Conservation (phyloP, 37 sponge, comb jelly and placozoan species). For the Ephydatia muelleri region DNA sequence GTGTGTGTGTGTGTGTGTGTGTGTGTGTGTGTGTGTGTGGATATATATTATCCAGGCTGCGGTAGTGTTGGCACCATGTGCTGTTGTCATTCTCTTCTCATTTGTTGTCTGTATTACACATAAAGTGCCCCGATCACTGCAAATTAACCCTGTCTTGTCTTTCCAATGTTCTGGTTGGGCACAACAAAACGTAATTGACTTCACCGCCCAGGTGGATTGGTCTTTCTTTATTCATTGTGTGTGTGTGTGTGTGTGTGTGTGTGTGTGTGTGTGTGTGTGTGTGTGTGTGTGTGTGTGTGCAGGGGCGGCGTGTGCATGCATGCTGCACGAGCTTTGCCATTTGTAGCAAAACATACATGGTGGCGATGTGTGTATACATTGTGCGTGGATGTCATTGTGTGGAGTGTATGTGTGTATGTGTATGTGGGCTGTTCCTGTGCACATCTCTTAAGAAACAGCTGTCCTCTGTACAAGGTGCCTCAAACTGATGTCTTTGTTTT, state of each 20-base stretch:
- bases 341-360: no score
- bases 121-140: not conserved
- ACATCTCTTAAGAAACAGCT: not conserved
- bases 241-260: slow-evolving; percentile 35
- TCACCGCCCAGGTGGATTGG: not conserved
- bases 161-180: not conserved
- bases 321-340: no score
- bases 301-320: no score
- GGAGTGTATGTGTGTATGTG: slow-evolving; percentile 18
- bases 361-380: no score
- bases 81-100: not conserved
- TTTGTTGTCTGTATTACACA: not conserved
- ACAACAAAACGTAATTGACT: not conserved
- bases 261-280: slow-evolving; percentile 23
- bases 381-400: slow-evolving; percentile 7
- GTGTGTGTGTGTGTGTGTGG: slow-evolving; percentile 16
- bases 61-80: not conserved
- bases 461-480: no score
- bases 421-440: not conserved
- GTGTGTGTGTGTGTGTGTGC: slow-evolving; percentile 18
- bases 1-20: slow-evolving; percentile 34
- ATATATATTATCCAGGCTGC: slow-evolving; percentile 1
- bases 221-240: not conserved
- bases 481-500: no score
- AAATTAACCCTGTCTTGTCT: not conserved